Evolutionary conservation across 2,888 invertebrate genomes (phyloP).

Genomic region (Tricholauxania praeusta): DNA sequence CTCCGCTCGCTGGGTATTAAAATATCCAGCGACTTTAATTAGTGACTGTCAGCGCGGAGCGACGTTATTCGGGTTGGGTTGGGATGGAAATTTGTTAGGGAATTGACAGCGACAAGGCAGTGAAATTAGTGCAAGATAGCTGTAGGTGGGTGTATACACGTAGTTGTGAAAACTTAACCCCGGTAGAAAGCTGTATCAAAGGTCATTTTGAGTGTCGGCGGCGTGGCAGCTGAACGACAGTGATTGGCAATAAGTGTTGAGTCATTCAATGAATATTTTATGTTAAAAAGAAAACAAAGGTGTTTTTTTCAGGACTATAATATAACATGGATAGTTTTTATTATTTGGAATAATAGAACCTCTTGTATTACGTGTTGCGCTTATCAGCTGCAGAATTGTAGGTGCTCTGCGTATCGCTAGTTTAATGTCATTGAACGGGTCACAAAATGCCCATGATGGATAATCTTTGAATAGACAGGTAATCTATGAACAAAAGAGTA

Average conservation of each 20-base stretch:
- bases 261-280: constrained; percentile 45
- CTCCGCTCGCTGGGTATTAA: constrained; percentile 5
- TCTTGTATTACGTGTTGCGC: no score
- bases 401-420: no score
- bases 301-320: no score
- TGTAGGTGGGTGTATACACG: background rate
- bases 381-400: no score
- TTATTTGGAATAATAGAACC: no score
- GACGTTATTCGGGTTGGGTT: background rate
- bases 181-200: background rate
- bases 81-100: background rate
- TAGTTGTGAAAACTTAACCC: background rate
- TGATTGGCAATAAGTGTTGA: constrained; percentile 41
- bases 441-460: no score
- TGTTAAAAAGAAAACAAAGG: no score
- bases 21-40: constrained; percentile 25
- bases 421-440: no score
- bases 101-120: constrained; percentile 1
- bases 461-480: no score
- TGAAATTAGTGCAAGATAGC: background rate
- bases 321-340: no score
- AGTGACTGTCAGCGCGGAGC: constrained; percentile 1
- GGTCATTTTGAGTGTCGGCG: background rate
- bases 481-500: no score
- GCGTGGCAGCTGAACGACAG: background rate